Evolutionary conservation across 2,888 invertebrate genomes (phyloP).

Genomic region (Drosophila nr. fundita): DNA sequence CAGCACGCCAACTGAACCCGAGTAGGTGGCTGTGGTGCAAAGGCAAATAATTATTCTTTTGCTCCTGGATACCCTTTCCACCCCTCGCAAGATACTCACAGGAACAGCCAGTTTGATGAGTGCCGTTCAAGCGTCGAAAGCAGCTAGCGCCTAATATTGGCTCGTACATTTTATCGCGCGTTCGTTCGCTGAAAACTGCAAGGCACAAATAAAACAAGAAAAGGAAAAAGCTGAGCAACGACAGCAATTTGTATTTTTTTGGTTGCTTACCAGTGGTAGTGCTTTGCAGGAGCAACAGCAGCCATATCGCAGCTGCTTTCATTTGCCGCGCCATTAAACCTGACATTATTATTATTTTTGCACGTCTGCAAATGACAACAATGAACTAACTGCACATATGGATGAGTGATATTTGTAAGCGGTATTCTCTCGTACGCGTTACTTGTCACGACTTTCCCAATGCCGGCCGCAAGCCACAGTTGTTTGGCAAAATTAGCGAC

Average conservation of each 20-base stretch:
- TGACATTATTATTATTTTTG: conserved; percentile 4
- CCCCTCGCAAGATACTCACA: conserved; percentile 88
- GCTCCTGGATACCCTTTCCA: neutral
- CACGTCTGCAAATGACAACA: conserved; percentile 22
- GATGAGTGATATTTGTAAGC: neutral
- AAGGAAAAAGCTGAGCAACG: conserved; percentile 38
- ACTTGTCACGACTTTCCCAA: conserved; percentile 21
- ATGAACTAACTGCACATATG: conserved; percentile 14
- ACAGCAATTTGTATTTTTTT: neutral
- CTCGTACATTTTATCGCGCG: conserved; percentile 93
- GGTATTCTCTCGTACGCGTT: neutral
- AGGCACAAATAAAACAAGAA: conserved; percentile 15
- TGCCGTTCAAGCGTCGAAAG: conserved; percentile 96
- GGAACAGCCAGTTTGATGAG: conserved; percentile 97
- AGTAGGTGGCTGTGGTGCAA: conserved; percentile 84
- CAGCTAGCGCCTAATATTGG: conserved; percentile 91
- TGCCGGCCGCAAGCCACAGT: neutral
- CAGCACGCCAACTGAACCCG: conserved; percentile 94
- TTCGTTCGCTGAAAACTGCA: conserved; percentile 84
- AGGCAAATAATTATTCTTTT: neutral
- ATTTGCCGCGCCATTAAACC: conserved; percentile 54
- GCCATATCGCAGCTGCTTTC: conserved; percentile 55
- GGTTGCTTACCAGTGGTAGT: conserved; percentile 49
- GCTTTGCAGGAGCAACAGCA: conserved; percentile 56
- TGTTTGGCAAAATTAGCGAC: neutral